Conservation (phyloP, 2,113 vertebrate genomes). For the Lampris megalopsis region DNA sequence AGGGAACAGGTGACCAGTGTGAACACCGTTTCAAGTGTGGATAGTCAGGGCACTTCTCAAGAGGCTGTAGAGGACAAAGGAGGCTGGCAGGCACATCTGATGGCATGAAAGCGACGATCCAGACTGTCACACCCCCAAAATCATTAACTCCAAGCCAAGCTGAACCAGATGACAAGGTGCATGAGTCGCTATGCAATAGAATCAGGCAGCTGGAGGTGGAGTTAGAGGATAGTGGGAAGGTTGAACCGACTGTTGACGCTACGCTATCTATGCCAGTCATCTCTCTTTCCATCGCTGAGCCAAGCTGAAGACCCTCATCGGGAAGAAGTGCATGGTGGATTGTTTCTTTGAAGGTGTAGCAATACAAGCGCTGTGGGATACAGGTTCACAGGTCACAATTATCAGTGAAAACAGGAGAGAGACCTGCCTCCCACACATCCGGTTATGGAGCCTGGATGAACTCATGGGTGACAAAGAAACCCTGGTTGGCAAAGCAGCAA, state of each 20-base stretch:
- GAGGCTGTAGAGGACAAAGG: too few species aligned
- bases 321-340: too few species aligned
- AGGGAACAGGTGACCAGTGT: neutral
- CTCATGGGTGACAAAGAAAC: neutral
- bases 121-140: neutral
- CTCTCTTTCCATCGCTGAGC: neutral
- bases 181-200: too few species aligned
- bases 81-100: neutral
- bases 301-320: too few species aligned
- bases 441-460: neutral
- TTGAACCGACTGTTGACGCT: neutral
- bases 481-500: too few species aligned
- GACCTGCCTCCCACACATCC: neutral
- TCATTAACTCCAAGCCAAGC: neutral
- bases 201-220: neutral
- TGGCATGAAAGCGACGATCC: neutral
- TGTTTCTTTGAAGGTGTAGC: neutral
- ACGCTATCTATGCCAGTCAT: neutral
- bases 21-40: too few species aligned
- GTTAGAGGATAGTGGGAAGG: neutral
- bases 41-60: too few species aligned
- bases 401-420: neutral
- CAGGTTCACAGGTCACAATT: too few species aligned
- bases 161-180: neutral
- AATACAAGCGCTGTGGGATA: neutral